Evolutionary conservation across 64 coral and sea anemone species (phyloP).

Genomic region (Orbicella faveolata): DNA sequence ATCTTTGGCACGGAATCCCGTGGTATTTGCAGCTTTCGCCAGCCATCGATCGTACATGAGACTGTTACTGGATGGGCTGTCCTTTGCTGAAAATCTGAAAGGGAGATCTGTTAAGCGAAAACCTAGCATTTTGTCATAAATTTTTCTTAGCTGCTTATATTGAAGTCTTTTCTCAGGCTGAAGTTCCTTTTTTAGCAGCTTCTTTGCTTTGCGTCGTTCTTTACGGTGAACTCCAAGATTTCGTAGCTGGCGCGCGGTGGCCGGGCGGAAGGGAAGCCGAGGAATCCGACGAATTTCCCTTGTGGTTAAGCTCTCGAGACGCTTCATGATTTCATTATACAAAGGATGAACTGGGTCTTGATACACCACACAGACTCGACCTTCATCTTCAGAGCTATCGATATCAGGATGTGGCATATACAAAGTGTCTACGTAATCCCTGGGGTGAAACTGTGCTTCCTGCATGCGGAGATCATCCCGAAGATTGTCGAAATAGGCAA

Average conservation of each 20-base stretch:
- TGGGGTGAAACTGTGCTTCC: background rate
- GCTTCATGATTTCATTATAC: background rate
- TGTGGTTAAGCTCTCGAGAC: background rate
- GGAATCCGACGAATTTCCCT: background rate
- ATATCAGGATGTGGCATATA: background rate
- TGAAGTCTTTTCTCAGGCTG: background rate
- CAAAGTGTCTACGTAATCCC: background rate
- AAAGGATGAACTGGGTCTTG: conserved; percentile 4
- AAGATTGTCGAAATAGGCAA: conserved; percentile 26
- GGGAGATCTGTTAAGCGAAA: background rate
- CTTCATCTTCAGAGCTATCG: background rate
- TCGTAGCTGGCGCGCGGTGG: background rate
- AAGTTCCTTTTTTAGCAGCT: background rate
- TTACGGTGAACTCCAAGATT: background rate
- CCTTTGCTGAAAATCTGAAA: background rate
- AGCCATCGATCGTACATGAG: background rate
- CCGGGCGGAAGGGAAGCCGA: background rate
- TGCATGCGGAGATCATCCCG: background rate
- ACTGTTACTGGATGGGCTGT: background rate
- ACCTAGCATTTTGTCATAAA: background rate
- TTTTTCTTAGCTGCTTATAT: background rate
- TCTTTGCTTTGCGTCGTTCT: background rate
- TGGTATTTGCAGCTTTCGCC: background rate
- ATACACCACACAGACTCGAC: background rate
- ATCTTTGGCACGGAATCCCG: background rate